Evolutionary conservation across 1,140 invertebrate species (phyloP).

Genomic region (Drosophila navojoa): DNA sequence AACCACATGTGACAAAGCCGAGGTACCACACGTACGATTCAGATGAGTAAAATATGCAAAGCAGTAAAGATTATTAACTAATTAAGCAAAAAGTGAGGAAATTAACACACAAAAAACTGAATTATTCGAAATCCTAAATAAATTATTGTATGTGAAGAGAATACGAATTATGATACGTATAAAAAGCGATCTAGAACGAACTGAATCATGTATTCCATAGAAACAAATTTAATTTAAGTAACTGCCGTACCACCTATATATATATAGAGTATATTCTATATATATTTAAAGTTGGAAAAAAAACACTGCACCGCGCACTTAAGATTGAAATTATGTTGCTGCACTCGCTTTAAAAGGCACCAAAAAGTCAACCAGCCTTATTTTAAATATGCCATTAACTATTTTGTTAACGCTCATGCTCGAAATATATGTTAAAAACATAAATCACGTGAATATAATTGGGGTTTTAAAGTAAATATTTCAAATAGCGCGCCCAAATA

Average conservation of each 20-base stretch:
- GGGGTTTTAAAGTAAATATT: background rate
- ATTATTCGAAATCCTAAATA: slow-evolving; percentile 73
- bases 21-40: slow-evolving; percentile 58
- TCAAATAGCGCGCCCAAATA: background rate
- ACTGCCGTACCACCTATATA: slow-evolving; percentile 68
- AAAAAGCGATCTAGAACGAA: slow-evolving; percentile 6
- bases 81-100: slow-evolving; percentile 56
- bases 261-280: background rate
- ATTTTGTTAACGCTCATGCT: slow-evolving; percentile 40
- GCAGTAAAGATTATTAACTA: slow-evolving; percentile 45
- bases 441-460: background rate
- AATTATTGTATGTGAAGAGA: slow-evolving; percentile 67
- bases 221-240: slow-evolving; percentile 57
- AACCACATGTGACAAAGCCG: slow-evolving; percentile 33
- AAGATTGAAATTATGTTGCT: slow-evolving; percentile 48
- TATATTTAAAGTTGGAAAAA: slow-evolving; percentile 13
- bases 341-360: slow-evolving; percentile 47
- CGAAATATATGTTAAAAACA: slow-evolving; percentile 56
- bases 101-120: slow-evolving; percentile 27
- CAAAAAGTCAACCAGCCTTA: slow-evolving; percentile 40
- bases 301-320: slow-evolving; percentile 52
- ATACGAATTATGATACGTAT: slow-evolving; percentile 15
- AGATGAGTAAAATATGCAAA: slow-evolving; percentile 34
- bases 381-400: slow-evolving; percentile 33
- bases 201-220: slow-evolving; percentile 57